Evolutionary conservation across 2,113 vertebrate species (phyloP).

Genomic region (Halcyon senegalensis): DNA sequence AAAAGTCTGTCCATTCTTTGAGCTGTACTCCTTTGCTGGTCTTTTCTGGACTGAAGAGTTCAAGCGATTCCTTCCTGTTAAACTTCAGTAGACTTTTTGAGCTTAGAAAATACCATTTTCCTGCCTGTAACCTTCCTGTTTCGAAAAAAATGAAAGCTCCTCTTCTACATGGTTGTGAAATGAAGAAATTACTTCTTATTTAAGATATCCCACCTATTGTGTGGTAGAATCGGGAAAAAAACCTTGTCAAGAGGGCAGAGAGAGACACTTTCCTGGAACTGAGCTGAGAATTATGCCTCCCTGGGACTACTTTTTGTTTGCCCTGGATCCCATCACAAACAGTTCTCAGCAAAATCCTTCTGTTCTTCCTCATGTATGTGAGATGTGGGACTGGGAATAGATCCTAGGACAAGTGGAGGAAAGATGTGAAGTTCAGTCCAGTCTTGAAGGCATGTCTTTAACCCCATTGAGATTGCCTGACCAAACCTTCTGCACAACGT

Average conservation of each 20-base stretch:
- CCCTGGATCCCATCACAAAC: background rate
- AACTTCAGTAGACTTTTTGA: background rate
- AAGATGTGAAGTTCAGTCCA: background rate
- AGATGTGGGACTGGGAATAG: background rate
- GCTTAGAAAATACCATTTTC: background rate
- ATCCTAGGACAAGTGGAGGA: background rate
- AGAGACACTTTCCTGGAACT: background rate
- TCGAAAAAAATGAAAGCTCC: background rate
- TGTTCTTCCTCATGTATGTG: fast-evolving
- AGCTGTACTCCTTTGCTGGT: background rate
- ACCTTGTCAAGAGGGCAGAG: background rate
- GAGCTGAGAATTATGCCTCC: background rate
- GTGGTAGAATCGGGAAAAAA: background rate
- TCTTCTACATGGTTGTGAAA: background rate
- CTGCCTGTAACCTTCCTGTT: background rate
- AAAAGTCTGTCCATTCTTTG: background rate
- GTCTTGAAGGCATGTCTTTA: background rate
- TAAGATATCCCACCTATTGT: background rate
- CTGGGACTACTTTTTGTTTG: background rate
- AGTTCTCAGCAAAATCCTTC: background rate
- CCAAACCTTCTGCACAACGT: background rate
- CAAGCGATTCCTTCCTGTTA: background rate
- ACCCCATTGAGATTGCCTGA: background rate
- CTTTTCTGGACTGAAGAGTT: background rate
- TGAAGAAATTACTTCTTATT: background rate